phyloP scores from a whole-genome alignment of 2,113 vertebrate species.

The Mola mola region DNA sequence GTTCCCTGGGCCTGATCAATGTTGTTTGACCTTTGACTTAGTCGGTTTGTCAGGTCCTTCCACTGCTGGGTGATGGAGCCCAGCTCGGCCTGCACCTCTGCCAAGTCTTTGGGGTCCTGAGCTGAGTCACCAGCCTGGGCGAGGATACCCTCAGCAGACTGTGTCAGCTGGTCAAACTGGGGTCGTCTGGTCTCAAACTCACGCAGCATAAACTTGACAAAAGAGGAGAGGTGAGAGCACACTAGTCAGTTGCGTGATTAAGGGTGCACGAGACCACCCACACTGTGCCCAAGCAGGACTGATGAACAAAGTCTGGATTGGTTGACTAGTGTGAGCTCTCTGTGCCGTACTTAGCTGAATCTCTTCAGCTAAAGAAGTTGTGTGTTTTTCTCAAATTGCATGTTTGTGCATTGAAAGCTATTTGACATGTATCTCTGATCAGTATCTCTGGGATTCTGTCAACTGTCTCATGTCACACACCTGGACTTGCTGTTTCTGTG shows the following conservation, averaged over 20 bases:
- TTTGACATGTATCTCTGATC: background rate
- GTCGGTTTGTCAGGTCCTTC: slow-evolving; percentile 86
- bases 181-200: slow-evolving; percentile 94
- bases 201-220: slow-evolving; percentile 93
- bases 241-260: background rate
- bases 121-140: slow-evolving; percentile 77
- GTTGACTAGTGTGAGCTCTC: too few species aligned
- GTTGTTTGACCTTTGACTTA: slow-evolving; percentile 87
- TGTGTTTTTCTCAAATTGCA: background rate
- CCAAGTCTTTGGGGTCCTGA: slow-evolving; percentile 83
- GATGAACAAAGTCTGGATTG: too few species aligned
- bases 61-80: slow-evolving; percentile 89
- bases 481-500: slow-evolving; percentile 98
- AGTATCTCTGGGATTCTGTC: accelerated
- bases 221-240: background rate
- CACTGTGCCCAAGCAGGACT: too few species aligned
- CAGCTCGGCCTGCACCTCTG: slow-evolving; percentile 87
- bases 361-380: too few species aligned
- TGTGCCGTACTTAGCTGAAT: too few species aligned
- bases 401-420: background rate
- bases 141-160: slow-evolving; percentile 90
- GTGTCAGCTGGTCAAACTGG: slow-evolving; percentile 94
- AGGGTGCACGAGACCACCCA: too few species aligned
- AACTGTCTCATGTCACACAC: slow-evolving; percentile 66
- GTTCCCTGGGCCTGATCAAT: slow-evolving; percentile 93